These are phyloP conservation scores for Zygaena filipendulae DNA, from an alignment of 2,888 invertebrate species.

Conservation along the genomic window DNA sequence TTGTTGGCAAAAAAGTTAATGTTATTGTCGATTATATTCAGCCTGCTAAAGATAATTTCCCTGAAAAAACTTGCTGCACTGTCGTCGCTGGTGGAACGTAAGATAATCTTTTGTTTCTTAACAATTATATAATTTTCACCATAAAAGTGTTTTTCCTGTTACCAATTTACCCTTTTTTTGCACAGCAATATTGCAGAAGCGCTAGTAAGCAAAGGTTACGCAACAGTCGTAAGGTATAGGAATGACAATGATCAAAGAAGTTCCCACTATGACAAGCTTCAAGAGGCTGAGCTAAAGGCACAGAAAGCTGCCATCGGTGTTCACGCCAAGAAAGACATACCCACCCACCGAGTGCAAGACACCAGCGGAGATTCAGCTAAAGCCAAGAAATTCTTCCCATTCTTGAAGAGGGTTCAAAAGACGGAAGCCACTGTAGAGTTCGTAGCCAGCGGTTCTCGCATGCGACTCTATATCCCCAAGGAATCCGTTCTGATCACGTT, in stretches of 20 bases:
- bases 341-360: conserved; percentile 86
- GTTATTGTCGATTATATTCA: conserved; percentile 96
- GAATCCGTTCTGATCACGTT: conserved; percentile 95
- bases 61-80: conserved; percentile 96
- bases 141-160: no score
- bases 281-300: conserved; percentile 94
- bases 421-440: conserved; percentile 96
- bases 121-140: no score
- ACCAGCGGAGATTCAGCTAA: conserved; percentile 84
- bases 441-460: conserved; percentile 94
- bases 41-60: conserved; percentile 91
- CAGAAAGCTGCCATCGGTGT: conserved; percentile 82
- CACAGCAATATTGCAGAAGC: conserved; percentile 94
- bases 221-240: conserved; percentile 92
- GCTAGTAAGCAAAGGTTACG: conserved; percentile 90
- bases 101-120: conserved; percentile 22
- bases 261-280: conserved; percentile 89
- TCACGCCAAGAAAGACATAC: conserved; percentile 89
- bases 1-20: conserved; percentile 94
- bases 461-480: conserved; percentile 93
- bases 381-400: conserved; percentile 92
- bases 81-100: conserved; percentile 76
- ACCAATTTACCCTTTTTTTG: neutral
- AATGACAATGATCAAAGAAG: conserved; percentile 97
- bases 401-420: conserved; percentile 89